A percentile compares a stretch with the other conserved stretches of the same genome.
Evolutionary conservation across 2,113 vertebrate species (phyloP).

Genomic region (Piliocolobus tephrosceles): DNA sequence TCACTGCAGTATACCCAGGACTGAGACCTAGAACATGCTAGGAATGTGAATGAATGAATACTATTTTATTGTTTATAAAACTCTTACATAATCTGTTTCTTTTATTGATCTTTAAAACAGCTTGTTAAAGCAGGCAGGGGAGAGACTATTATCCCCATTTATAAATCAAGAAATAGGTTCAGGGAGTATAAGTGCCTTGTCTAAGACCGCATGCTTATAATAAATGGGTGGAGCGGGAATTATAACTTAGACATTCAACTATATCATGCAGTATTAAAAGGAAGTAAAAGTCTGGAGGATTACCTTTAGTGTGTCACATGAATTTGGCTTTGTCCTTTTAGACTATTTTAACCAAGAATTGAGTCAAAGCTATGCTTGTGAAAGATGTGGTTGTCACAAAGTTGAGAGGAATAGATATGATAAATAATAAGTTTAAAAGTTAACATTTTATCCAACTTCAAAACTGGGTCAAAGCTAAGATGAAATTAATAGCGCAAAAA

Average conservation of each 20-base stretch:
- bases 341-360: neutral
- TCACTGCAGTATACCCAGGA: neutral
- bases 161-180: neutral
- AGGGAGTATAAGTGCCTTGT: neutral
- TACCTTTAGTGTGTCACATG: neutral
- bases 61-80: constrained; percentile 15
- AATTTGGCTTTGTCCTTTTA: neutral
- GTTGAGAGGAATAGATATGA: neutral
- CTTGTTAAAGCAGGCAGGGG: neutral
- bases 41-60: constrained; percentile 20
- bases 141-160: neutral
- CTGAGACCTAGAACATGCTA: neutral
- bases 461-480: neutral
- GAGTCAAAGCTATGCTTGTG: neutral
- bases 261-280: neutral
- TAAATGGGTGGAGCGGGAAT: neutral
- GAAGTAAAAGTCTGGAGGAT: constrained; percentile 34
- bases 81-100: neutral
- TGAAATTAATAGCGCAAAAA: neutral
- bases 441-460: neutral
- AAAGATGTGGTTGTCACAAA: neutral
- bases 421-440: neutral
- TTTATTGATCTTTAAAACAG: constrained; percentile 38
- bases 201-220: neutral
- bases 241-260: neutral